Evolutionary conservation across 1,140 invertebrate genomes (phyloP), one percentile per base, ranked within the genome.

Genomic region (Pogonognathellus flavescens): DNA sequence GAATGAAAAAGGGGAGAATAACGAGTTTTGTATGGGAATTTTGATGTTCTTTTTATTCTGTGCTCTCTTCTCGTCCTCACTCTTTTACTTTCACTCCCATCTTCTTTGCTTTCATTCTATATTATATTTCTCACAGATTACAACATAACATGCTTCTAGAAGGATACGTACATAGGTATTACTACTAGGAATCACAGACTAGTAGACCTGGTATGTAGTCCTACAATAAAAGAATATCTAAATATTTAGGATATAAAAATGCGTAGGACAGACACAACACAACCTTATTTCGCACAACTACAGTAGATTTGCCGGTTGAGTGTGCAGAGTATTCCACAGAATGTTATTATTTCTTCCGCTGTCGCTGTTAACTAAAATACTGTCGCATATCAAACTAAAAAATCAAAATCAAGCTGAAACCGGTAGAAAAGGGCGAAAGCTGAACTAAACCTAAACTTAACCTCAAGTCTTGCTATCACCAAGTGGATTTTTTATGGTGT

Each of bases 11-110:
- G 86, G 86, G 86, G 87, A 88, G 83, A 85, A 86, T 88, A 87
- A 88, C 87, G 87, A 88, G 86, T 87, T 87, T 87, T 87, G 80
- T 88, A 87, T 87, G 87, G 83, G 85, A 88, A 85, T 88, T 86
- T 85, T 88, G 81, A 88, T 86, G 86, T 82, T 70, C 82, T 86
- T 86, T 86, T 85, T 85, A 59, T 59, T 84, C 80, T 70, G 62
- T 82, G 25, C 81, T 60, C 55, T 86, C 80, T 59, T 83, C 52
- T 20, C 20, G 53, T 76, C 57, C 62, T 72, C 80, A 70, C 31
- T 31, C 57, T 52, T 16, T 66, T 60, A 20, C 31, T 80, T 66
- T 81, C 50, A 22, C 14, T 84, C 22, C 55, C 52, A 49, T 41
- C 83, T 57, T 72, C 20, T 72, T 81, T n/a, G 50, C 11, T 52